Conservation (phyloP, 2,888 invertebrate genomes). For the Oligia latruncula region DNA sequence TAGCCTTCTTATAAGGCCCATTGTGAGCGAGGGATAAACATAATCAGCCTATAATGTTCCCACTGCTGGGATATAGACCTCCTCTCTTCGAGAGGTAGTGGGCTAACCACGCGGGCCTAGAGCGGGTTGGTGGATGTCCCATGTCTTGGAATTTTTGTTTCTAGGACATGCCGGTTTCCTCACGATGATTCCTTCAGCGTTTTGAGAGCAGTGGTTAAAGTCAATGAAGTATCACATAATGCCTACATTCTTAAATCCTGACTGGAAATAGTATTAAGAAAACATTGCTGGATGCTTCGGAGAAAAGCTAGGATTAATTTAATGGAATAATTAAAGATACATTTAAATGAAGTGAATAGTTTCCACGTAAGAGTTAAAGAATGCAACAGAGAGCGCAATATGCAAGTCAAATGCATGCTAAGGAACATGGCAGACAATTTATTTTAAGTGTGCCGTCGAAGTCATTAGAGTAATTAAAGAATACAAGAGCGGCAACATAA, state of each 20-base stretch:
- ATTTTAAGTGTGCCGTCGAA: constrained; percentile 18
- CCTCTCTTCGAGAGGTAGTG: no score
- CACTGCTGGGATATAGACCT: no score
- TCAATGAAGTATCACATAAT: not conserved
- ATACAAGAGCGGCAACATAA: not conserved
- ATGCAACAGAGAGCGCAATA: constrained; percentile 21
- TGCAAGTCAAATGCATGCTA: constrained; percentile 27
- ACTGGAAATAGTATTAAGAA: not conserved
- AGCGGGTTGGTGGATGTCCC: no score
- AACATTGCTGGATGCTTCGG: constrained; percentile 3
- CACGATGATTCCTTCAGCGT: no score
- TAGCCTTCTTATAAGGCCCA: no score
- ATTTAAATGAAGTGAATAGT: constrained; percentile 22
- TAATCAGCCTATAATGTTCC: no score
- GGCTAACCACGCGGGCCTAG: no score
- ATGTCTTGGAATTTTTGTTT: no score
- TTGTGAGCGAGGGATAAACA: no score
- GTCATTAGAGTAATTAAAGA: constrained; percentile 18
- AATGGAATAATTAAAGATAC: constrained; percentile 7
- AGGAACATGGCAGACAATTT: constrained; percentile 1
- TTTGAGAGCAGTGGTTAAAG: not conserved
- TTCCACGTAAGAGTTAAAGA: not conserved
- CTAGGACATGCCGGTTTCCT: no score
- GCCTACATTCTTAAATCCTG: not conserved
- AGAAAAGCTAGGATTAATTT: constrained; percentile 32